Evolutionary conservation across 1,140 invertebrate genomes (phyloP), one percentile per base, ranked within the genome.

Genomic region (Caenorhabditis inopinata): DNA sequence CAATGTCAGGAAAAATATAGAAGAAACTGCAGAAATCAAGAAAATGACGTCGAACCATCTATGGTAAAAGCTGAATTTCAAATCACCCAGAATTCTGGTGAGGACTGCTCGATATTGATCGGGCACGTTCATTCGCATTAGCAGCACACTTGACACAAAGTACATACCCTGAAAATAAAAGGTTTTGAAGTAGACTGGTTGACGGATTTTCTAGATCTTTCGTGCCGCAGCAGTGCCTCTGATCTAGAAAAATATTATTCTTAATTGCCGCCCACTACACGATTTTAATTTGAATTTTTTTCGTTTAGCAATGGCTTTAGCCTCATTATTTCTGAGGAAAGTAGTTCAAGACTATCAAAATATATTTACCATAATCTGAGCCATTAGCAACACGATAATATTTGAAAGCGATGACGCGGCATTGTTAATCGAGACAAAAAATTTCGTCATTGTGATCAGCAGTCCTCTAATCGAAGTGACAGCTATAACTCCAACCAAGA

Each of bases 11-110:
- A 68, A 68, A 3, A 68, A 29, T 27, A 81, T 81, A 12, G 62
- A 75, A n/a, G 80, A 81, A 12, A 81, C 77, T 4, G 80, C 80
- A 1, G 80, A 81, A 16, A 81, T 81, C 68, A 99, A 91, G 90
- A 99, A 99, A 89, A 99, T 99, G 0, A 99, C 96, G 90, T 99
- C 97, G 90, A 99, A 99, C 97, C 97, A 99, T 58, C 97, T 92
- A 90, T 99, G 97, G 89, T 99, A 99, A 91, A 99, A 99, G 89
- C 96, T 98, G 87, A 99, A 99, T 89, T 99, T 96, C 76, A 99
- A 90, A 89, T 98, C 96, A 6, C 97, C 97, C 0, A 99, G 90
- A 0, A 99, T 97, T 91, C 98, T 94, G 0, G 96, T 98, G 79
- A 99, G 97, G 80, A 99, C 99, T 49, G 93, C 93, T 32, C 96